These are phyloP conservation scores for Eupithecia vulgata DNA, from an alignment of 2,888 invertebrate genomes.

Conservation along the genomic window DNA sequence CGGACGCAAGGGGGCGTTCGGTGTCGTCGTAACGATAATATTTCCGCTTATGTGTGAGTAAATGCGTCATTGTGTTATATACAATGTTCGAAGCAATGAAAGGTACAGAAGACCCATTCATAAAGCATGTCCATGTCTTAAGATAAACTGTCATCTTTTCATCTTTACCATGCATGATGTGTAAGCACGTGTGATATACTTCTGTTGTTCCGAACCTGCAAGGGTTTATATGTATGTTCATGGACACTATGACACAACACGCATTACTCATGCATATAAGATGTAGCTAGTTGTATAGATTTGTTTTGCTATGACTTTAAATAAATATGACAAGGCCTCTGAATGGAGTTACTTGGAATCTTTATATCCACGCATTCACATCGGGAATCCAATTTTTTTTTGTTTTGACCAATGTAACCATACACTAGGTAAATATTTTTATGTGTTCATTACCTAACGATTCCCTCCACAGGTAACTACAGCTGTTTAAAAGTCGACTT, in stretches of 20 bases:
- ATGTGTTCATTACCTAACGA: conserved; percentile 61
- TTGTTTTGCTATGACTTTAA: conserved; percentile 63
- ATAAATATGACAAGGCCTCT: conserved; percentile 78
- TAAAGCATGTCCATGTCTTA: conserved; percentile 54
- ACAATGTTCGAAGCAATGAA: conserved; percentile 56
- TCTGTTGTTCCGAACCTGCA: conserved; percentile 55
- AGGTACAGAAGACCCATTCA: conserved; percentile 57
- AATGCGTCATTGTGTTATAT: conserved; percentile 80
- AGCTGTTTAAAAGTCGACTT: conserved; percentile 94
- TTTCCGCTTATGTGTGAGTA: conserved; percentile 83
- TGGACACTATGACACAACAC: conserved; percentile 76
- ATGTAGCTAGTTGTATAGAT: conserved; percentile 68
- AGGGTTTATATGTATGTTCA: conserved; percentile 57
- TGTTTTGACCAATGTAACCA: conserved; percentile 51
- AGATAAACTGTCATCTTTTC: conserved; percentile 56
- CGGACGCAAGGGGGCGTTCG: conserved; percentile 71
- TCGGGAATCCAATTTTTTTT: conserved; percentile 49
- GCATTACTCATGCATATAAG: conserved; percentile 83
- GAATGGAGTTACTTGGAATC: conserved; percentile 84
- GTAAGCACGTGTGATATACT: conserved; percentile 64
- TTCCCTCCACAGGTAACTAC: conserved; percentile 90
- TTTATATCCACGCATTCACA: conserved; percentile 58
- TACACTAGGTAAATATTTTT: conserved; percentile 46
- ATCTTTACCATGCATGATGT: conserved; percentile 68
- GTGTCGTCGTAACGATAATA: conserved; percentile 73